Percentiles rank a stretch among this genome's conserved stretches.
phyloP scores from a whole-genome alignment of 1,140 invertebrate genomes.

The Neodiprion virginianus region DNA sequence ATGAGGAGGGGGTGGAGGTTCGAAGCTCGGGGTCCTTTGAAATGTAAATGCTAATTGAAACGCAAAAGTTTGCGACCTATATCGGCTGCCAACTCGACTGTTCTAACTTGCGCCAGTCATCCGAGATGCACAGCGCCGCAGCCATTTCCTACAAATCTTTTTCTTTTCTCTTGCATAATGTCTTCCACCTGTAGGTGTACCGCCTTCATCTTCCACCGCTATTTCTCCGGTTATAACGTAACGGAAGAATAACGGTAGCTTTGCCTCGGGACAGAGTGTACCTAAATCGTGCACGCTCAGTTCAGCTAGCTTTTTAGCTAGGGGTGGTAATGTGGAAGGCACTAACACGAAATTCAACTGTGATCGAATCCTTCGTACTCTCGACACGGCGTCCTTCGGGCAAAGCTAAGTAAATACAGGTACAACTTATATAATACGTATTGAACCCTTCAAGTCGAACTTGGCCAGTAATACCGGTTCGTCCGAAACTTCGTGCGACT shows the following conservation, averaged over 20 bases:
- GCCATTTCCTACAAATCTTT: not conserved
- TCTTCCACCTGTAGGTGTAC: not conserved
- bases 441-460: too few relatives aligned
- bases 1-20: not conserved
- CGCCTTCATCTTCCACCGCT: not conserved
- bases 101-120: not conserved
- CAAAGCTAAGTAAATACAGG: too few relatives aligned
- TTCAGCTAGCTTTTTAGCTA: too few relatives aligned
- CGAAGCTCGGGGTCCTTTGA: slow-evolving; percentile 35
- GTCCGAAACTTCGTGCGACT: too few relatives aligned
- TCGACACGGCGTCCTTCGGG: too few relatives aligned
- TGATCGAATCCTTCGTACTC: too few relatives aligned
- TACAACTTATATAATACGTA: too few relatives aligned
- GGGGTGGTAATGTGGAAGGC: too few relatives aligned
- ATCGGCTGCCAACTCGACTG: slow-evolving; percentile 22
- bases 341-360: too few relatives aligned
- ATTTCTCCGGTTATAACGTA: not conserved
- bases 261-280: not conserved
- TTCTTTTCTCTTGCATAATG: not conserved
- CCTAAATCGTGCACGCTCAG: too few relatives aligned
- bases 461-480: too few relatives aligned
- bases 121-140: too few relatives aligned
- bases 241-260: not conserved
- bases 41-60: slow-evolving; percentile 42
- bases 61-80: slow-evolving; percentile 39